Base-by-base conservation (phyloP, 1,140 invertebrate genomes). In the Aphaenogaster ashmeadi region DNA sequence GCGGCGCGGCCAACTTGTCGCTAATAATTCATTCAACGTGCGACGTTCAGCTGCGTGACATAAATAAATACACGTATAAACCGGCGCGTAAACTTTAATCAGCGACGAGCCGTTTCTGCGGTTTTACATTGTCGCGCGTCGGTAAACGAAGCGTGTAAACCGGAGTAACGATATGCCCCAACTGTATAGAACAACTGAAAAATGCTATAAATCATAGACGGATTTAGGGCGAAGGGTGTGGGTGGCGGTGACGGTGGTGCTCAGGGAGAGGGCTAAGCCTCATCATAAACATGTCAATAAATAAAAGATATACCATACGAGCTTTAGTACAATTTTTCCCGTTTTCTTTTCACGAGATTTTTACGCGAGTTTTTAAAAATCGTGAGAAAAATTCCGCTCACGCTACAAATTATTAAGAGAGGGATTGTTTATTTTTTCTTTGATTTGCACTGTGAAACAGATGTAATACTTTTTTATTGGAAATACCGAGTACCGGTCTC, bases 1-100 rank as follows among this genome's bases (percentile, higher is more conserved):
- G 80, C 54, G 67, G 67, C 38, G 27, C 69, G 54, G 54, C 69
- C 67, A 84, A 84, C 80, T 84, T 84, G 80, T 84, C 80, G 80
- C 69, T 74, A 84, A 84, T 84, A 84, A 75, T 84, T 84, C 80
- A 84, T 84, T 84, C 80, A 84, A 3, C 54, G 54, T 33, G 54
- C 80, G 69, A 75, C 80, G 69, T 75, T 84, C 80, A 84, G 56
- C 69, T 75, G 69, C 27, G 80, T 60, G 80, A 84, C 80, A 75
- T 84, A 84, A 84, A 84, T 84, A 84, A 84, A 84, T 84, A 84
- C 27, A 50, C 41, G 44, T 84, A 75, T 84, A 75, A 84, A 84
- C 69, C 54, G 80, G n/a, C 41, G 80, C 69, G 69, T 75, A 84
- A 84, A 84, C 67, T 84, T 84, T 75, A 84, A 84, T 84, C 69